These are phyloP conservation scores for Liparis tanakae DNA, from an alignment of 2,797 vertebrate species.

Conservation along the genomic window DNA sequence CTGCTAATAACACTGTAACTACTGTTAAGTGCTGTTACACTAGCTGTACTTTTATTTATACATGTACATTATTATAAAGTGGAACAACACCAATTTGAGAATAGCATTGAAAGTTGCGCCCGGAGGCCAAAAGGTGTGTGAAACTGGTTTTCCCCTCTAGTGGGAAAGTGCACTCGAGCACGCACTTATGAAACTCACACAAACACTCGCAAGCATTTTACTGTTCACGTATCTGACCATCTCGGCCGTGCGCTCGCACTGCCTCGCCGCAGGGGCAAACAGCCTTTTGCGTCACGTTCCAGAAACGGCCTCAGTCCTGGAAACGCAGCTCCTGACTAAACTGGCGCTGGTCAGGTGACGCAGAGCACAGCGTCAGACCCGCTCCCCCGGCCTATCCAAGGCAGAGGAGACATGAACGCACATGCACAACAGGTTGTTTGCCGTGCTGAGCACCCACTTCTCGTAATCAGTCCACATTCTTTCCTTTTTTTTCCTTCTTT, in stretches of 20 bases:
- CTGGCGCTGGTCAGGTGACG: slow-evolving; percentile 50
- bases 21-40: neutral
- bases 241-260: slow-evolving; percentile 17
- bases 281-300: slow-evolving; percentile 64
- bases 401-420: slow-evolving; percentile 37
- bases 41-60: neutral
- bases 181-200: slow-evolving; percentile 27
- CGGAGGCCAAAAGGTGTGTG: slow-evolving; percentile 1
- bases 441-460: neutral
- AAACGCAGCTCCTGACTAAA: slow-evolving; percentile 55
- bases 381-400: slow-evolving; percentile 25
- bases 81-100: neutral
- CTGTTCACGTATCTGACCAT: slow-evolving; percentile 18
- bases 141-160: neutral
- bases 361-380: slow-evolving; percentile 43
- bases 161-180: slow-evolving; percentile 16
- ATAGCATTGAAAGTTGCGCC: neutral
- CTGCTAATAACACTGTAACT: neutral
- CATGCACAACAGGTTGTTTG: slow-evolving; percentile 31
- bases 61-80: neutral
- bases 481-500: neutral
- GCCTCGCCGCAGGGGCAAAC: slow-evolving; percentile 5
- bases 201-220: slow-evolving; percentile 35
- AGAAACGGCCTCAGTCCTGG: slow-evolving; percentile 63
- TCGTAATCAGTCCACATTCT: slow-evolving; percentile 24